Base-by-base conservation (phyloP, 2,888 invertebrate species). In the Epistrophe eligans region DNA sequence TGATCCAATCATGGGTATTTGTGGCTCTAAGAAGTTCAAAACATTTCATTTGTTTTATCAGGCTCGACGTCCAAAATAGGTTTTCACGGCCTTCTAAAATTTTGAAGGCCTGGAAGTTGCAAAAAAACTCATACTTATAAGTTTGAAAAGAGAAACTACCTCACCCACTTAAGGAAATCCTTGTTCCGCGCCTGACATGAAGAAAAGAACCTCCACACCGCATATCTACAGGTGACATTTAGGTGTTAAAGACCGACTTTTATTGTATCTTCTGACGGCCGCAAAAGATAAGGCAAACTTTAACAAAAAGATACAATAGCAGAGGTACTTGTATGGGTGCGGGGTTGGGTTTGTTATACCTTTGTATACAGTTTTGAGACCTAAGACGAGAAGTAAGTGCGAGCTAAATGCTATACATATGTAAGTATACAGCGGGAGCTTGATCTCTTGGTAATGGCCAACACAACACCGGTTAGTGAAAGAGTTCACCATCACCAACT, bases 171-270 rank as follows among this genome's bases (percentile, higher is more conserved):
- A 40, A 24, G 0, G 0, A 62, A 15, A 62, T 62, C 40, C 40
- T 24, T 0, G 62, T 11, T 43, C n/a, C 66, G 35, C 43, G 8
- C 48, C 11, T 50, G 43, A n/a, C 55, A 38, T 17, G 58, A 67
- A 48, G 71, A 52, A 79, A 76, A 76, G 66, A 87, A 83, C 83
- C 64, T 79, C 76, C 55, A 55, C 52, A n/a, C 84, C 58, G 77
- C 45, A 82, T 66, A 67, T 50, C 62, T 40, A 76, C 87, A 87
- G 87, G 87, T 87, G 87, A 87, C 87, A 87, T 83, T 87, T 83
- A 87, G 79, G 87, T 87, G 87, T 83, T 87, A 87, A 87, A 87
- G 87, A 87, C 87, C 83, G 87, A 87, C 87, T 87, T 87, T 87
- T 79, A 87, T 87, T 87, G 87, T 87, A 83, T 82, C 81, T 77